These are phyloP conservation scores for Nothura maculosa DNA, from an alignment of 2,797 vertebrate species.

Conservation along the genomic window DNA sequence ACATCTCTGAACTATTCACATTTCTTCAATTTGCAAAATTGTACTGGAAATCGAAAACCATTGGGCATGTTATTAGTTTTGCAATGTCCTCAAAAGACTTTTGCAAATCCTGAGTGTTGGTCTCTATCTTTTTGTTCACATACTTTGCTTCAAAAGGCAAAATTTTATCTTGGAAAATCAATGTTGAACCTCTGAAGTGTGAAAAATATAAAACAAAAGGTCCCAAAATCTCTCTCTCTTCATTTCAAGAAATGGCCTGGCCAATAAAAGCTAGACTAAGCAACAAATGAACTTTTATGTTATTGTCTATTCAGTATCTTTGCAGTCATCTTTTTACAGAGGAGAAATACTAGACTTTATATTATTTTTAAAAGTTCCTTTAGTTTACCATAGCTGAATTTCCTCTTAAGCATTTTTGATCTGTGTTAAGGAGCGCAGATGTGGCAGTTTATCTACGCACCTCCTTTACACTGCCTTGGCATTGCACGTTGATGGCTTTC, in stretches of 20 bases:
- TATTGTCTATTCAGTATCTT: conserved; percentile 12
- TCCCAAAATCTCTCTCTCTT: neutral
- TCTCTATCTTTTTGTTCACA: neutral
- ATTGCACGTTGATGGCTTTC: conserved; percentile 20
- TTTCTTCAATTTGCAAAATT: conserved; percentile 25
- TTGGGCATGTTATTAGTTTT: neutral
- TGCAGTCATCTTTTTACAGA: neutral
- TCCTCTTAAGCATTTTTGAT: conserved; percentile 52
- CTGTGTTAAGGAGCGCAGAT: conserved; percentile 43
- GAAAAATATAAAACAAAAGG: neutral
- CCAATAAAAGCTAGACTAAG: neutral
- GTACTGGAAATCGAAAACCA: neutral
- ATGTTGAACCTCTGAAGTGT: neutral
- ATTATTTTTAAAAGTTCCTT: conserved; percentile 47
- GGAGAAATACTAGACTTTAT: neutral
- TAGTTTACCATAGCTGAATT: conserved; percentile 37
- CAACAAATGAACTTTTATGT: conserved; percentile 28
- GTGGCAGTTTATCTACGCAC: conserved; percentile 57
- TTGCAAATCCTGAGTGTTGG: neutral
- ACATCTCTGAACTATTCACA: neutral
- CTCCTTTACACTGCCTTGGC: conserved; percentile 42
- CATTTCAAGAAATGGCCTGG: neutral
- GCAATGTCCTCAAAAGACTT: conserved; percentile 16
- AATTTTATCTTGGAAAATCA: neutral
- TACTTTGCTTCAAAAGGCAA: conserved; percentile 5